Evolutionary conservation across 2,797 vertebrate species (phyloP), one percentile per base, ranked within the genome.

Genomic region (Schizopygopsis malacanthus): DNA sequence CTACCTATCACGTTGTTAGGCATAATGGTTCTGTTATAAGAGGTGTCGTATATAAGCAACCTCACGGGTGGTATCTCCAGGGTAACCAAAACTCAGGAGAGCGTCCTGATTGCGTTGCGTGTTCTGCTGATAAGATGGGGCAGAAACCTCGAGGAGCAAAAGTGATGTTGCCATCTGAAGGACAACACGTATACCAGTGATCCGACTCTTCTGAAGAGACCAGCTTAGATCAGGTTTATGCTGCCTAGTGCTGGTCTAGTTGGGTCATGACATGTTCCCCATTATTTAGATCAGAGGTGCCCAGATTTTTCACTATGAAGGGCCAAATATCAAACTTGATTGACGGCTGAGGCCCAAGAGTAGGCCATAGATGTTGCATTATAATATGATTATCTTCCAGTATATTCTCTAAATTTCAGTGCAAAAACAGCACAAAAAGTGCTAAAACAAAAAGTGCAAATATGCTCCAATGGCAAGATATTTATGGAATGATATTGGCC

Each of bases 11-110:
- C 67, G 75, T 82, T 86, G 85, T 81, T 87, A 9, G 45, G 25
- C 78, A 85, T 87, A 87, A 87, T 87, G 59, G 33, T 63, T 87
- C 81, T 83, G 79, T 75, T 85, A 79, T 80, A 80, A 37, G 72
- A 84, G 69, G 63, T 79, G 73, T 82, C 67, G 86, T 86, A 79
- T 37, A 52, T 69, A 63, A 79, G 72, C 86, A 84, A 84, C 75
- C 84, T 83, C 81, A 83, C n/a, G 28, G 39, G 39, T 39, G 72
- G 41, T 73, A 61, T 87, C 81, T 85, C 85, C 88, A 80, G 86
- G 83, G 83, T 80, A 85, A 86, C 52, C 1, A 41, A 37, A 69
- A n/a, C 47, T 69, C 72, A 28, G 52, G 61, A 86, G 72, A 84
- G 20, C 6, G 0, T 39, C 13, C 13, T 13, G 25, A n/a, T 33